Conservation (phyloP, 2,888 invertebrate genomes). For the Abrostola tripartita region DNA sequence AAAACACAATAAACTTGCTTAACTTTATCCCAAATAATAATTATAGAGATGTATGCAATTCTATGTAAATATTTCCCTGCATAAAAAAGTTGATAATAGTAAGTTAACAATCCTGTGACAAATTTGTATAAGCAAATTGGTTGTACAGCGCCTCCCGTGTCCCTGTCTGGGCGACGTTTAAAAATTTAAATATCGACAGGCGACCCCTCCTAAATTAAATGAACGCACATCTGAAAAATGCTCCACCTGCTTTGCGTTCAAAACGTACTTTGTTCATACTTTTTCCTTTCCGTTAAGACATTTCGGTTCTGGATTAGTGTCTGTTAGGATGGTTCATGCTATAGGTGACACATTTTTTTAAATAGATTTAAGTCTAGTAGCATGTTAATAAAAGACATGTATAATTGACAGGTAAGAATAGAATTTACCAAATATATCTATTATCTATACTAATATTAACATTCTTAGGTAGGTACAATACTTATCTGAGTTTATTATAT, state of each 20-base stretch:
- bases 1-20: background rate
- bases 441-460: too few species aligned
- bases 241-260: slow-evolving; percentile 53
- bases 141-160: slow-evolving; percentile 63
- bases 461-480: too few species aligned
- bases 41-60: background rate
- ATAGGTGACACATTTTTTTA: slow-evolving; percentile 19
- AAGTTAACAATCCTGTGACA: slow-evolving; percentile 64
- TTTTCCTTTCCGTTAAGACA: slow-evolving; percentile 53
- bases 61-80: slow-evolving; percentile 2
- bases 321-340: slow-evolving; percentile 59
- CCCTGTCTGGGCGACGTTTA: slow-evolving; percentile 79
- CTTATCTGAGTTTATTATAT: too few species aligned
- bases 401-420: background rate
- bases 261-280: slow-evolving; percentile 59
- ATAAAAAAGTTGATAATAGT: slow-evolving; percentile 43
- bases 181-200: slow-evolving; percentile 86
- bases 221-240: slow-evolving; percentile 75
- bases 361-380: background rate
- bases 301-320: slow-evolving; percentile 54
- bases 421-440: background rate
- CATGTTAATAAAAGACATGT: background rate
- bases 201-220: slow-evolving; percentile 82
- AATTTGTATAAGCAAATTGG: slow-evolving; percentile 82
- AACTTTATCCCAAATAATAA: background rate